Base-by-base conservation (phyloP, 2,888 invertebrate species). In the Lithophane leautieri region DNA sequence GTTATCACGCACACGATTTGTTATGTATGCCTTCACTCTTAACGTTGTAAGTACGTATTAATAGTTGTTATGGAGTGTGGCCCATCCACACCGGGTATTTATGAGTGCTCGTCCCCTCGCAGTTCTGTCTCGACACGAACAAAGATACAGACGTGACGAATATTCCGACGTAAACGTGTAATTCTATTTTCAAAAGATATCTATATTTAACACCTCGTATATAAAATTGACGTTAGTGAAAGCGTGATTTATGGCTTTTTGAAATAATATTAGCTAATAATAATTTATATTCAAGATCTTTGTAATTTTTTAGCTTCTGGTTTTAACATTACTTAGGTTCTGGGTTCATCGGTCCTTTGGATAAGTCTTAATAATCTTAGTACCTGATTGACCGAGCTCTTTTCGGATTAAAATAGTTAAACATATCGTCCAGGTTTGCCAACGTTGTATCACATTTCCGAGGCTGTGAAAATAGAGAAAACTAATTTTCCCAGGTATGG, bases 121-220 rank as follows among this genome's bases (percentile, higher is more conserved):
- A 68, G 63, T 81, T 75, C 65, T 58, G 79, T 81, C 78, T 78
- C 56, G 56, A 47, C 54, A 22, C 69, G 65, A 78, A 81, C 74
- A 79, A 76, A 85, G 61, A 83, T 88, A 76, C 82, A 83, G 71
- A 72, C 73, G 73, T 78, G 79, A 83, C 72, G 72, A 83, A 79
- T 79, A 73, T 75, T 74, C 65, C 44, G 70, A 71, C 73, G 61
- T 65, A 68, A 60, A 79, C 60, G 58, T 74, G 60, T 79, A 63
- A 81, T 76, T 86, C 70, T 83, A 86, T 81, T 87, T 83, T 83
- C 44, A 75, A 66, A 62, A 73, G 54, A 79, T 76, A 67, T 62
- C 78, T 85, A 71, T 79, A 79, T 83, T 76, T 65, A 81, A 44
- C 63, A 56, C 58, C 44, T 62, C 63, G 52, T 25, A 69, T 73